Percentiles rank a stretch among this genome's conserved stretches.
These are phyloP conservation scores for Solea senegalensis DNA, from an alignment of 2,113 vertebrate species.

Conservation along the genomic window DNA sequence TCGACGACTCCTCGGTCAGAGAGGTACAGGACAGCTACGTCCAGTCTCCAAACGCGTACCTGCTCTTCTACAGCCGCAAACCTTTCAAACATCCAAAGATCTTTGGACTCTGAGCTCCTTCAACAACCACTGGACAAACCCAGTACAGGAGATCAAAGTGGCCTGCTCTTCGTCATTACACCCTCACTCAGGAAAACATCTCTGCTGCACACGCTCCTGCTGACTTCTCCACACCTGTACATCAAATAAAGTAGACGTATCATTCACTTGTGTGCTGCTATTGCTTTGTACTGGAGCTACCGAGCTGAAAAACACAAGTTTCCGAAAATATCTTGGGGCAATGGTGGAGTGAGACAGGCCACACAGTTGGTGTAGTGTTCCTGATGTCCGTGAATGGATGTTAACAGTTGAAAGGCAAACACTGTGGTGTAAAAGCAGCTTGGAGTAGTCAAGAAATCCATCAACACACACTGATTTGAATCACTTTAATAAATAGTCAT, in stretches of 20 bases:
- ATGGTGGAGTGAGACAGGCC: too few species aligned
- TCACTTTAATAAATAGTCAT: constrained; percentile 75
- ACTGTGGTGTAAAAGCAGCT: too few species aligned
- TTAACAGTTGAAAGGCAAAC: too few species aligned
- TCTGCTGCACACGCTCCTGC: neutral
- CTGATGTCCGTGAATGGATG: neutral
- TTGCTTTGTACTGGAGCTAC: neutral
- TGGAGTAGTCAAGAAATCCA: neutral
- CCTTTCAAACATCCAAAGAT: constrained; percentile 71
- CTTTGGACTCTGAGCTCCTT: constrained; percentile 34
- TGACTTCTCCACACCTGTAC: neutral
- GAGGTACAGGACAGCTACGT: constrained; percentile 77
- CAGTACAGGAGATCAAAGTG: neutral
- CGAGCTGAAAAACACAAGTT: too few species aligned
- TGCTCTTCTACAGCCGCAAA: constrained; percentile 85
- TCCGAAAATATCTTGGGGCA: too few species aligned
- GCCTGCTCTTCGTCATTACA: neutral
- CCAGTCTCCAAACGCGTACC: constrained; percentile 83
- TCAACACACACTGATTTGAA: constrained; percentile 51
- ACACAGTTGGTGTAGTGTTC: too few species aligned
- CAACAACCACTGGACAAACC: neutral
- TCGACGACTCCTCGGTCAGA: constrained; percentile 81
- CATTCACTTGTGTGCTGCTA: neutral
- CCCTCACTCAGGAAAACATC: neutral
- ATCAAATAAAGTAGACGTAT: constrained; percentile 15